These are phyloP conservation scores for Rhincodon typus DNA, from an alignment of 2,797 vertebrate genomes.

Conservation along the genomic window DNA sequence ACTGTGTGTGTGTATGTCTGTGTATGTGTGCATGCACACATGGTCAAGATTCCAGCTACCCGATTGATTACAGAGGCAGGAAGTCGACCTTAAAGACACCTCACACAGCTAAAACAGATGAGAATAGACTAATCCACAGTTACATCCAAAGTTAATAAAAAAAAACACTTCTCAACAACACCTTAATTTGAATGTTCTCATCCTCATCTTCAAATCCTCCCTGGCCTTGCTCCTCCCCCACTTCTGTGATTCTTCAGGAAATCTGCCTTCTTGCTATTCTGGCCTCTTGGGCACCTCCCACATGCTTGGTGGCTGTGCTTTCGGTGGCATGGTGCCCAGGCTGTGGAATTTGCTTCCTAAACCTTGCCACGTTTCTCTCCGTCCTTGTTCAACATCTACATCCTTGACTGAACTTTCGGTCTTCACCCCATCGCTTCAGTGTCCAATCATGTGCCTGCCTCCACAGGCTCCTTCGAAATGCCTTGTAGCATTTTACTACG, in stretches of 20 bases:
- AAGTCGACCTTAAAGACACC: not conserved
- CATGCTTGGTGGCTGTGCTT: not conserved
- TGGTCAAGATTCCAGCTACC: not conserved
- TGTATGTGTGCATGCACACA: no score
- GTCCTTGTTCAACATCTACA: not conserved
- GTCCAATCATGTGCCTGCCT: not conserved
- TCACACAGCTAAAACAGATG: not conserved
- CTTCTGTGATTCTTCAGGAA: not conserved
- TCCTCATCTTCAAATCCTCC: not conserved
- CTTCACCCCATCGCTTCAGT: not conserved
- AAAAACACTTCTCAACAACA: not conserved
- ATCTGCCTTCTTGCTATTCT: not conserved
- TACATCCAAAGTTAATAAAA: not conserved
- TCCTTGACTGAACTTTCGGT: not conserved
- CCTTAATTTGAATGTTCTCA: not conserved
- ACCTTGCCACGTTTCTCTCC: not conserved
- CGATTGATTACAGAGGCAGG: not conserved
- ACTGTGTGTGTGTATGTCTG: not conserved
- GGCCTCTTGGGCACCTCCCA: not conserved
- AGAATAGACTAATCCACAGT: not conserved
- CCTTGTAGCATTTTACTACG: not conserved
- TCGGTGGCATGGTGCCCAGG: no score
- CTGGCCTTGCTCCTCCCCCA: not conserved
- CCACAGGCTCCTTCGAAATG: not conserved
- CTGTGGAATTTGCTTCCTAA: not conserved